A percentile compares a stretch with the other conserved stretches of the same genome.
Evolutionary conservation across 2,797 vertebrate species (phyloP).

Genomic region (Benthosema pterotum): DNA sequence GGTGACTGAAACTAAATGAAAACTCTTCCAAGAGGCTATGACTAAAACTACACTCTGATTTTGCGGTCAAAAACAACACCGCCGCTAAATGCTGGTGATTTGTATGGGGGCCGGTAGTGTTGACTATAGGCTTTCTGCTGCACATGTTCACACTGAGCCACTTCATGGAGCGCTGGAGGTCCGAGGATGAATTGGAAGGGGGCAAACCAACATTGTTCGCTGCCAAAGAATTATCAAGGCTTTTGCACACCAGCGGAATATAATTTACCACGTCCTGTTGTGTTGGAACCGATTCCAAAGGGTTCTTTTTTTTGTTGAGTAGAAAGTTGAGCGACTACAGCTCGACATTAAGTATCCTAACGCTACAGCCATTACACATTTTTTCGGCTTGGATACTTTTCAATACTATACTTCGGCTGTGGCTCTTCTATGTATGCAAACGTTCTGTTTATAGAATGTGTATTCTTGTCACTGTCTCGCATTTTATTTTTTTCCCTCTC

Average conservation of each 20-base stretch:
- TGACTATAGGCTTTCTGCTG: background rate
- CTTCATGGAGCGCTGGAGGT: slow-evolving; percentile 13
- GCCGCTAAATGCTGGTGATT: slow-evolving; percentile 22
- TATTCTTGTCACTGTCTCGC: slow-evolving; percentile 2
- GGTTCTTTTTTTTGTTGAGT: too few species aligned
- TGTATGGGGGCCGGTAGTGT: slow-evolving; percentile 11
- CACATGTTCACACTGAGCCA: background rate
- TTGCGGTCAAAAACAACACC: too few species aligned
- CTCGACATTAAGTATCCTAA: too few species aligned
- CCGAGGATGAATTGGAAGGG: background rate
- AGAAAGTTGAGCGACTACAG: too few species aligned
- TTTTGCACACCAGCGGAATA: too few species aligned
- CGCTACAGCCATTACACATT: too few species aligned
- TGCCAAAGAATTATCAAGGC: too few species aligned
- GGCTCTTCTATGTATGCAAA: background rate
- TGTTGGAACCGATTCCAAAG: too few species aligned
- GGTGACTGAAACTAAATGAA: too few species aligned
- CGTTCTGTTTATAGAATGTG: slow-evolving; percentile 7
- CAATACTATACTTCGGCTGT: background rate
- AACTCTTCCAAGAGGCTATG: too few species aligned
- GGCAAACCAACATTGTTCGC: background rate
- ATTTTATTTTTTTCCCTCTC: slow-evolving; percentile 1
- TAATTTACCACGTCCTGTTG: too few species aligned
- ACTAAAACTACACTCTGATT: too few species aligned
- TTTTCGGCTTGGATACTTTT: background rate